These are phyloP conservation scores for Plebejus anna DNA, from an alignment of 2,888 invertebrate species.

Conservation along the genomic window DNA sequence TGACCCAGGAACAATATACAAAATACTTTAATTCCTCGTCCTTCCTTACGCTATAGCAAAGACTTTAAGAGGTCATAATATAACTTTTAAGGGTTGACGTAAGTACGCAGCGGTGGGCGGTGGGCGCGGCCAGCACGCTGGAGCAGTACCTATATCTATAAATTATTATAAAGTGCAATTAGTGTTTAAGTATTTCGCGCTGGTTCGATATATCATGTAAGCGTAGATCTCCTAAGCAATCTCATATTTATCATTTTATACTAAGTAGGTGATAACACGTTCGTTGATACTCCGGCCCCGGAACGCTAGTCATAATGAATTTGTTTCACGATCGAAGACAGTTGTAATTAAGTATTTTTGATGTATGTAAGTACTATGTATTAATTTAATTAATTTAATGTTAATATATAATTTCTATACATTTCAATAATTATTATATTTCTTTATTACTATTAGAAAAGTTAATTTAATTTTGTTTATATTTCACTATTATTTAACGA, in stretches of 20 bases:
- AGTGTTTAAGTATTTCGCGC: constrained; percentile 29
- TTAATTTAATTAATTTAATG: constrained; percentile 37
- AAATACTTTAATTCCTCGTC: not conserved
- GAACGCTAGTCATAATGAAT: constrained; percentile 63
- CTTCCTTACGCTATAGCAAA: not conserved
- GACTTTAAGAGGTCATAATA: not conserved
- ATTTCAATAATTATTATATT: not conserved
- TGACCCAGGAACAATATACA: not conserved
- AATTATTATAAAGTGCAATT: constrained; percentile 19
- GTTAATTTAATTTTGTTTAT: constrained; percentile 39
- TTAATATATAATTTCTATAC: constrained; percentile 27
- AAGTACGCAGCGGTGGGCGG: constrained; percentile 30
- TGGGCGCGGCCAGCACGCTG: constrained; percentile 27
- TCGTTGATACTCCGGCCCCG: constrained; percentile 47
- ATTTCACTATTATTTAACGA: constrained; percentile 40
- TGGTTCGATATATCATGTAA: constrained; percentile 40
- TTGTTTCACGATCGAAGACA: constrained; percentile 40
- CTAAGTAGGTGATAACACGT: constrained; percentile 46
- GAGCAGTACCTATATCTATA: not conserved
- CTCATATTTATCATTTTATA: constrained; percentile 52
- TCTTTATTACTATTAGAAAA: constrained; percentile 12
- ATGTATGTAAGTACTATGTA: constrained; percentile 38
- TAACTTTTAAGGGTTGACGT: constrained; percentile 42
- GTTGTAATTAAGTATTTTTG: constrained; percentile 33
- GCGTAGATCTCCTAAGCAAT: constrained; percentile 68